Evolutionary conservation across 53 echinoderm and acorn worm genomes (phyloP), one percentile per base, ranked within the genome.

Genomic region (Paelopatides confundens): DNA sequence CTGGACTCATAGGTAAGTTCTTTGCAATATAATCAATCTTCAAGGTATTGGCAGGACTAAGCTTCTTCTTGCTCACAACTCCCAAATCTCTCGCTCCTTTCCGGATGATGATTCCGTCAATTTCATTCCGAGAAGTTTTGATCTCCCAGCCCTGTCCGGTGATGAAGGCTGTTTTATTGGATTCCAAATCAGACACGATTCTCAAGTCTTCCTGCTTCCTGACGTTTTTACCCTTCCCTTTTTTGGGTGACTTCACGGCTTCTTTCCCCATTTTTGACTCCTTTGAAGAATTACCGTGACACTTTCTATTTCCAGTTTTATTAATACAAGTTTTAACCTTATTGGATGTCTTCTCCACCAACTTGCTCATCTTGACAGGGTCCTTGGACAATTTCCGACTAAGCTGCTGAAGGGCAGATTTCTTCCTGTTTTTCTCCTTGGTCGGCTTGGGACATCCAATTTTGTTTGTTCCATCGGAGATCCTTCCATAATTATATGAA

Each of bases 81-180:
- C 74, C 67, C 38, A 39, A 28, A 29, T 92, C 89, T 0, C 47
- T 49, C 21, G 71, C 34, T 18, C 68, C 87, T 18, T 94, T 81
- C 23, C 90, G 88, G 69, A 95, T 47, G 68, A 96, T 94, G 36
- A 99, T 89, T 85, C 92, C 95, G 31, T 92, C 93, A 6, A 85
- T 85, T 77, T 99, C 99, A 62, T 99, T 95, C 29, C 93, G 81
- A 18, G 87, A 69, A 1, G 99, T 99, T 86, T 96, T 94, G 46
- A 99, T 99, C 43, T 93, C 93, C 99, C 99, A 99, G 33, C 99
- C 99, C 77, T 95, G 92, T 6, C 99, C 99, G 4, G 95, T 92
- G 35, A 99, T 94, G 85, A 99, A 99, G 0, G 99, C 99, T 34
- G 94, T 95, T 9, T 76, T 95, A 40, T 82, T 86, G 21, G 85